Percentiles rank a stretch among this genome's conserved stretches.
Evolutionary conservation across 2,113 vertebrate genomes (phyloP).

Genomic region (Ellobius talpinus): DNA sequence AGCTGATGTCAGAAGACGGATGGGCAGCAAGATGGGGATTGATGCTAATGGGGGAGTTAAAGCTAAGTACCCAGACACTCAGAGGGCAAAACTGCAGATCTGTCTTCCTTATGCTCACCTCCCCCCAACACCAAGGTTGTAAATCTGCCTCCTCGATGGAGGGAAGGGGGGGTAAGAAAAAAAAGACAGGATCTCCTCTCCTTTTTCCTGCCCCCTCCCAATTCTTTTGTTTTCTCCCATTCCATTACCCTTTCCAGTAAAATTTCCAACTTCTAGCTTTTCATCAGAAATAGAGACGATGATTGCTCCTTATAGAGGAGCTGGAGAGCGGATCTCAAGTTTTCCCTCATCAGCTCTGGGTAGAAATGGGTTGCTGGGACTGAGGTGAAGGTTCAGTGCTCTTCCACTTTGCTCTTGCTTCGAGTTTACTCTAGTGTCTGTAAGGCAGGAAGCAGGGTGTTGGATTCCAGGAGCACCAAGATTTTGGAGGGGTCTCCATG

Average conservation of each 20-base stretch:
- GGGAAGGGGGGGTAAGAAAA: constrained; percentile 62
- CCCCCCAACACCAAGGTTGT: constrained; percentile 67
- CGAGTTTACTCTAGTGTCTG: not conserved
- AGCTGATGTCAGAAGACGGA: constrained; percentile 85
- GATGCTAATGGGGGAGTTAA: constrained; percentile 85
- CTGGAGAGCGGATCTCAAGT: not conserved
- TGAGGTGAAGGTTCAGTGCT: not conserved
- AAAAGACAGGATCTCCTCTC: constrained; percentile 68
- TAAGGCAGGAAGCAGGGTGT: not conserved
- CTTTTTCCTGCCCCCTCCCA: constrained; percentile 31
- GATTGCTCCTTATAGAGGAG: constrained; percentile 5
- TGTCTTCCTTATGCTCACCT: constrained; percentile 81
- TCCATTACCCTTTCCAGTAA: constrained; percentile 24
- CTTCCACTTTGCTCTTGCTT: not conserved
- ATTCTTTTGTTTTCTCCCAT: constrained; percentile 68
- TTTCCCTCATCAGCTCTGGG: not conserved
- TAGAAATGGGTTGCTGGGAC: not conserved
- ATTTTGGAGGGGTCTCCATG: constrained; percentile 4
- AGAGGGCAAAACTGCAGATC: constrained; percentile 82
- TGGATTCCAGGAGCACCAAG: not conserved
- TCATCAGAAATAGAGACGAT: constrained; percentile 12
- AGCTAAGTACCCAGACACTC: constrained; percentile 85
- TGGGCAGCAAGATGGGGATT: constrained; percentile 83
- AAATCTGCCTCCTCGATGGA: constrained; percentile 81
- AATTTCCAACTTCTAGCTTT: constrained; percentile 33